Evolutionary conservation across 53 echinoderm and acorn worm genomes (phyloP).

Genomic region (Temnopleurus reevesii): DNA sequence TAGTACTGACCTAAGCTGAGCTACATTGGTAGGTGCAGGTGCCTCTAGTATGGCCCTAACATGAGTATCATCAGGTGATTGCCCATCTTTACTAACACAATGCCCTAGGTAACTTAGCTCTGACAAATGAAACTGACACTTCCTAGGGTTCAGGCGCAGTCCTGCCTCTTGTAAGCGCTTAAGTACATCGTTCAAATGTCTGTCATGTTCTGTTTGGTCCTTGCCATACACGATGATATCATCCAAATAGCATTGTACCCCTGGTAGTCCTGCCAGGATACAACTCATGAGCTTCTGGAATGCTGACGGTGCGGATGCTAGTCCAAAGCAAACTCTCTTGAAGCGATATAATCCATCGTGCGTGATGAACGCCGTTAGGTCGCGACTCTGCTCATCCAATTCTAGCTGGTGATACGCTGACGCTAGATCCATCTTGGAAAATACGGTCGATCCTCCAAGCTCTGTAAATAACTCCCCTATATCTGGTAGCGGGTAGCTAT

Average conservation of each 20-base stretch:
- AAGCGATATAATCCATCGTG: slow-evolving; percentile 64
- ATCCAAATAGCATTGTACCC: slow-evolving; percentile 66
- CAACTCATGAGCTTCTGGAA: slow-evolving; percentile 70
- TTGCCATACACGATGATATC: slow-evolving; percentile 69
- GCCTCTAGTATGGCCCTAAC: slow-evolving; percentile 42
- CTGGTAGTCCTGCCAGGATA: slow-evolving; percentile 54
- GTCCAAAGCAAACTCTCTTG: slow-evolving; percentile 69
- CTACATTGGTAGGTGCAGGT: neutral
- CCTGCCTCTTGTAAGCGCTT: slow-evolving; percentile 30
- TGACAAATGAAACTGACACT: slow-evolving; percentile 50
- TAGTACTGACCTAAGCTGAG: neutral
- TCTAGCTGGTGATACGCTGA: slow-evolving; percentile 65
- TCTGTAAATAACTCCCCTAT: slow-evolving; percentile 68
- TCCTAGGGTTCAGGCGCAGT: slow-evolving; percentile 38
- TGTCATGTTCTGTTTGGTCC: slow-evolving; percentile 58
- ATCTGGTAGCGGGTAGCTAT: slow-evolving; percentile 71
- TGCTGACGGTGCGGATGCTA: slow-evolving; percentile 73
- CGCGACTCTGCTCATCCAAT: slow-evolving; percentile 62
- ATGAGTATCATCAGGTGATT: slow-evolving; percentile 50
- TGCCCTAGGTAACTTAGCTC: slow-evolving; percentile 55
- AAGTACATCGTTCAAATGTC: slow-evolving; percentile 3
- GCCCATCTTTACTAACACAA: slow-evolving; percentile 39
- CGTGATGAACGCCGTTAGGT: slow-evolving; percentile 69
- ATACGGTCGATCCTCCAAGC: slow-evolving; percentile 50
- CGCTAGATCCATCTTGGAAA: slow-evolving; percentile 66